Percentiles rank a stretch among this genome's conserved stretches.
Conservation (phyloP, 2,888 invertebrate species). For the Archips crataeganus region DNA sequence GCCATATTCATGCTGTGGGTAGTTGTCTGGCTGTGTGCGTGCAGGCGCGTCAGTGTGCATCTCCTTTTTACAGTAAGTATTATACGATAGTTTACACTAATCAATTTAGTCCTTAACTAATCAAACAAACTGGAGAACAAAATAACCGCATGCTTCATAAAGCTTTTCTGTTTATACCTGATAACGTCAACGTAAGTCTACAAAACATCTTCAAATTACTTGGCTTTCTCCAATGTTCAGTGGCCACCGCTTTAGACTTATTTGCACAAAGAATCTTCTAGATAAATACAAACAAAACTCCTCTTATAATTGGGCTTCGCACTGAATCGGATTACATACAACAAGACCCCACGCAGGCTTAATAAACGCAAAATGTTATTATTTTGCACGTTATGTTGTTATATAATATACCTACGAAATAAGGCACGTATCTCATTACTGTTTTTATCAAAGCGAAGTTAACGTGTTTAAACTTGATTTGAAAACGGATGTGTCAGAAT, state of each 20-base stretch:
- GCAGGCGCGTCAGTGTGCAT: no score
- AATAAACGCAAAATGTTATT: constrained; percentile 10
- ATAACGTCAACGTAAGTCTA: background rate
- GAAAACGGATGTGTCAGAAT: background rate
- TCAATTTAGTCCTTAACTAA: no score
- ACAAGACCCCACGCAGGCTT: background rate
- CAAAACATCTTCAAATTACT: background rate
- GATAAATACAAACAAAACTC: constrained; percentile 21
- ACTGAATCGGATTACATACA: constrained; percentile 20
- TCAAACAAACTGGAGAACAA: no score
- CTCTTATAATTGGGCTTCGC: constrained; percentile 12
- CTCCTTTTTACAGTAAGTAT: no score
- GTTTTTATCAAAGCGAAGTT: constrained; percentile 15
- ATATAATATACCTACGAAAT: constrained; percentile 16
- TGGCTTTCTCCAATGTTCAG: background rate
- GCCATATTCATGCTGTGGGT: no score
- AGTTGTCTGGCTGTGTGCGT: no score
- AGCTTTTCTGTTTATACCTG: no score
- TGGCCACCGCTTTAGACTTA: background rate
- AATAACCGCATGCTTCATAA: no score
- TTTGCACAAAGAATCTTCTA: constrained; percentile 6
- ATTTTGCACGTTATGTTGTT: background rate
- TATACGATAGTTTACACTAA: no score
- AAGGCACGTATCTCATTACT: constrained; percentile 31
- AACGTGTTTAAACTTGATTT: background rate